phyloP scores from a whole-genome alignment of 2,888 invertebrate species.

The Ormyrus pomaceus region DNA sequence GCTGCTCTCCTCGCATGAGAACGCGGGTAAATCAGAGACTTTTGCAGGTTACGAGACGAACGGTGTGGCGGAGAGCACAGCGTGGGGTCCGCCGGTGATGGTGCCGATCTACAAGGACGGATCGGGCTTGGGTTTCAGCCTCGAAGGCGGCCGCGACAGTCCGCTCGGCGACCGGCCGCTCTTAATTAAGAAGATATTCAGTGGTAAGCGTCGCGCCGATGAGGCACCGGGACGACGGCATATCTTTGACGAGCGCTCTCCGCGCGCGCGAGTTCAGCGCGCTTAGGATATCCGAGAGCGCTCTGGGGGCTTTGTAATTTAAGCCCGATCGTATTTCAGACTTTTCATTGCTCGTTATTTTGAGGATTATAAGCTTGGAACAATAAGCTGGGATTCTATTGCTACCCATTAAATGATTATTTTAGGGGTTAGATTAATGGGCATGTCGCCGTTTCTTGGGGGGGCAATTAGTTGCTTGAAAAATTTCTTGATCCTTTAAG shows the following conservation, averaged over 20 bases:
- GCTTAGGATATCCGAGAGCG: too few species aligned
- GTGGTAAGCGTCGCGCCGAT: conserved; percentile 80
- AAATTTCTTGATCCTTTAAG: too few species aligned
- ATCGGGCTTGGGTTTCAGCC: conserved; percentile 94
- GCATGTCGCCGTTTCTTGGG: too few species aligned
- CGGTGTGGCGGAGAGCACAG: conserved; percentile 72
- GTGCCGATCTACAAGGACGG: conserved; percentile 84
- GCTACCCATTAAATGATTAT: too few species aligned
- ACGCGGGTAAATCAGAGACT: background rate
- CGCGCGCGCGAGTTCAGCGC: too few species aligned
- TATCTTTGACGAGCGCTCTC: too few species aligned
- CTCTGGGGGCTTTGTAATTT: background rate
- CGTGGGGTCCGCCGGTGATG: conserved; percentile 78
- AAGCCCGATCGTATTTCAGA: background rate
- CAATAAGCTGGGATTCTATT: background rate
- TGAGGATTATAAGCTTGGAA: background rate
- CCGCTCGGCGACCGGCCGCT: conserved; percentile 93
- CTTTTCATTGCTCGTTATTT: background rate
- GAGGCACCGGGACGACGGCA: background rate
- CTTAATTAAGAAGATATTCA: conserved; percentile 94
- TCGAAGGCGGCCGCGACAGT: conserved; percentile 95
- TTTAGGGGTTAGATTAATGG: too few species aligned
- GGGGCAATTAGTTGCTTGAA: too few species aligned
- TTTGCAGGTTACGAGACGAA: conserved; percentile 69
- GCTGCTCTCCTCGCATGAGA: too few species aligned